Conservation (phyloP, 2,888 invertebrate genomes). For the Dicyrtoma fusca region DNA sequence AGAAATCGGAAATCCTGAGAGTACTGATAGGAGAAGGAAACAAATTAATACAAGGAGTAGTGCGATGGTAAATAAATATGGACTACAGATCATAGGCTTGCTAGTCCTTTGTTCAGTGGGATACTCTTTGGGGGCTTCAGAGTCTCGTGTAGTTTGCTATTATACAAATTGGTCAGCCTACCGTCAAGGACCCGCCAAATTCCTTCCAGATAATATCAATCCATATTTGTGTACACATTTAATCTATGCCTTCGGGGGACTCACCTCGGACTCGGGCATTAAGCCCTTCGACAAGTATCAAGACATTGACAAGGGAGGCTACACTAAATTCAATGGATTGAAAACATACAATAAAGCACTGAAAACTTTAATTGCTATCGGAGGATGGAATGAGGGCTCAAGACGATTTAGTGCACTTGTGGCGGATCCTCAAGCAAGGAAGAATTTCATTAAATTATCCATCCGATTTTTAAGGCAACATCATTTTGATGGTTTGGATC, state of each 20-base stretch:
- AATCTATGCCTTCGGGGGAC: constrained; percentile 89
- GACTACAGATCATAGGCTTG: constrained; percentile 10
- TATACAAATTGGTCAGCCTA: constrained; percentile 92
- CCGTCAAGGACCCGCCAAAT: constrained; percentile 85
- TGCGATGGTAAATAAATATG: too few relatives aligned
- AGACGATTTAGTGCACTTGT: constrained; percentile 87
- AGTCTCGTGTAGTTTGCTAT: constrained; percentile 83
- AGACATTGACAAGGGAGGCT: constrained; percentile 94
- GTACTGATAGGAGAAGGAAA: neutral
- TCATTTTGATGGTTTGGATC: constrained; percentile 89
- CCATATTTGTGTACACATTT: constrained; percentile 92
- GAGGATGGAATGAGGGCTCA: constrained; percentile 88
- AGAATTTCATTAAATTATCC: constrained; percentile 77
- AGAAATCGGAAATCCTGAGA: neutral
- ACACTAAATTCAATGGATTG: constrained; percentile 88
- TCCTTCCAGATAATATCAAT: constrained; percentile 91
- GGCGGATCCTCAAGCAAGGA: constrained; percentile 73
- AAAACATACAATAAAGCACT: constrained; percentile 90
- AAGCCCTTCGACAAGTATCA: constrained; percentile 94
- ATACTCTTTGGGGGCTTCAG: constrained; percentile 29
- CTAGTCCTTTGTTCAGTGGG: constrained; percentile 9
- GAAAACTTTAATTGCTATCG: constrained; percentile 88
- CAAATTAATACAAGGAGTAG: neutral
- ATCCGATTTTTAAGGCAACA: constrained; percentile 78
- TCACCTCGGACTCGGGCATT: constrained; percentile 86